A percentile compares a stretch with the other conserved stretches of the same genome.
phyloP scores from a whole-genome alignment of 1,140 invertebrate species.

The Spodoptera litura region DNA sequence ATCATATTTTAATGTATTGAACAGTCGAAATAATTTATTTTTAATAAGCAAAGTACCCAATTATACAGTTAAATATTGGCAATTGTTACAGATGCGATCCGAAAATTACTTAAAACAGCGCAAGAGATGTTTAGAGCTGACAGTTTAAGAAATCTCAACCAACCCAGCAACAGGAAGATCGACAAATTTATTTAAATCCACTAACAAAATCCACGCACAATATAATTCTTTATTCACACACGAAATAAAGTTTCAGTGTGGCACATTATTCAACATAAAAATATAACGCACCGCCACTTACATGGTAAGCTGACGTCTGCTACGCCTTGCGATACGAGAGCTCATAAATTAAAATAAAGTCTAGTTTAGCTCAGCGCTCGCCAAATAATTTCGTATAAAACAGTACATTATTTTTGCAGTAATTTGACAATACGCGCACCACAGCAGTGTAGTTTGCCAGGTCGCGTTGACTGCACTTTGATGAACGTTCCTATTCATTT shows the following conservation, averaged over 20 bases:
- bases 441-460: conserved; percentile 6
- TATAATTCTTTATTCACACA: not conserved
- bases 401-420: conserved; percentile 23
- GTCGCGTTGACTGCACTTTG: conserved; percentile 1
- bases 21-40: no score
- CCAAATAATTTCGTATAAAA: conserved; percentile 13
- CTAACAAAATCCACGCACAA: no score
- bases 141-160: no score
- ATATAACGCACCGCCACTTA: conserved; percentile 4
- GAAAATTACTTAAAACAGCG: no score
- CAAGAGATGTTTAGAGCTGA: no score
- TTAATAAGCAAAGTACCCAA: no score
- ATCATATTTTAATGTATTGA: no score
- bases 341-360: conserved; percentile 32
- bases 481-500: conserved; percentile 7
- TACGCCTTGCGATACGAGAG: conserved; percentile 4
- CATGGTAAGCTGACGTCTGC: conserved; percentile 23
- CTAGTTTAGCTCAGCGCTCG: conserved; percentile 24
- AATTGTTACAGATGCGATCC: no score
- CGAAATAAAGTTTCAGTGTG: not conserved
- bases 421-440: conserved; percentile 37
- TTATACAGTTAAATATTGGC: no score
- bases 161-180: no score
- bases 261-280: conserved; percentile 5
- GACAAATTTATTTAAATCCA: no score